Percentiles rank a stretch among this genome's conserved stretches.
Evolutionary conservation across 2,888 invertebrate species (phyloP).

Genomic region (Torymus aiolomorphi): DNA sequence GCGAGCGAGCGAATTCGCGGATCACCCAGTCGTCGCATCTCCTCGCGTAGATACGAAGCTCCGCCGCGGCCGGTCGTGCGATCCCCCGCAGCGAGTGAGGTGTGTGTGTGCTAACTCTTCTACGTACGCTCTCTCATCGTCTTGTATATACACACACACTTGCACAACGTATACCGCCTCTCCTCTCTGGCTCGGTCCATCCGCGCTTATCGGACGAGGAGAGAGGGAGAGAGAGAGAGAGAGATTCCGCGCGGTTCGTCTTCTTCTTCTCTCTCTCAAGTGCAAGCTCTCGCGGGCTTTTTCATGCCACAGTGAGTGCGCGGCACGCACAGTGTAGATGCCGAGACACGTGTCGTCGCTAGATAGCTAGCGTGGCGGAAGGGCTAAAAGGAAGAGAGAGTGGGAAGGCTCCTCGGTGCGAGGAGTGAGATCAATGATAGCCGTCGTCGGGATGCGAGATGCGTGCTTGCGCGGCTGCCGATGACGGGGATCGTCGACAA

Average conservation of each 20-base stretch:
- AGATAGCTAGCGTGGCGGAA: background rate
- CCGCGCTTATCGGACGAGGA: background rate
- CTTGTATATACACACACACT: background rate
- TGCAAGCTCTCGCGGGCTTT: too few species aligned
- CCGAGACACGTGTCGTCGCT: constrained; percentile 19
- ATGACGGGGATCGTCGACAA: constrained; percentile 26
- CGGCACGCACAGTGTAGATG: background rate
- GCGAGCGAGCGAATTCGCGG: constrained; percentile 73
- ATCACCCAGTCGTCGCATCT: constrained; percentile 64
- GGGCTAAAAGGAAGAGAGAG: background rate
- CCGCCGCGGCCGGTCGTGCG: constrained; percentile 48
- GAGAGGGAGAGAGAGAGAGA: constrained; percentile 11
- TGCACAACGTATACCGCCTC: constrained; percentile 21
- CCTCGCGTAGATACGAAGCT: constrained; percentile 68
- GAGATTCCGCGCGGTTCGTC: background rate
- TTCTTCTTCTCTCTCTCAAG: too few species aligned
- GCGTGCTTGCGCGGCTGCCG: constrained; percentile 18
- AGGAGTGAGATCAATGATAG: too few species aligned
- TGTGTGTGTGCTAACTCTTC: too few species aligned
- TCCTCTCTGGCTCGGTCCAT: background rate
- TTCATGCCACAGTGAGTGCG: background rate
- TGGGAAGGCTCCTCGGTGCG: background rate
- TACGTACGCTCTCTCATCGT: too few species aligned
- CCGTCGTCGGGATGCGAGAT: constrained; percentile 15
- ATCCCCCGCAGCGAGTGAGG: too few species aligned